Conservation (phyloP, 2,797 vertebrate genomes). For the Oryzias sinensis region DNA sequence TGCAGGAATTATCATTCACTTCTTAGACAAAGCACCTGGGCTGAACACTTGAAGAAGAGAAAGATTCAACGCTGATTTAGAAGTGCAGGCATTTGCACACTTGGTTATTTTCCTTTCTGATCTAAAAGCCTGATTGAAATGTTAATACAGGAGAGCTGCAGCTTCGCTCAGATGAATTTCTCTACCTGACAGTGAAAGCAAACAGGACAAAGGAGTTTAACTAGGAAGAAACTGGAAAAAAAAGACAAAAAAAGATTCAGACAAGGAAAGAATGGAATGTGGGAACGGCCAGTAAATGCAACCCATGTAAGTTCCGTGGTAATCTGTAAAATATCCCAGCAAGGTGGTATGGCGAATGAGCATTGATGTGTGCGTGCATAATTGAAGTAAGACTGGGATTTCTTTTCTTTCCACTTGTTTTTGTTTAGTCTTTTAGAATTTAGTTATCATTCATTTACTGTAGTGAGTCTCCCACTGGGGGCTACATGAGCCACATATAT, state of each 20-base stretch:
- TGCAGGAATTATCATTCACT: constrained; percentile 75
- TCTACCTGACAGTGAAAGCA: constrained; percentile 30
- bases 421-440: no score
- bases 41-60: constrained; percentile 34
- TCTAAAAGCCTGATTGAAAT: constrained; percentile 70
- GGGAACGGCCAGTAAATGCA: constrained; percentile 65
- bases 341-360: constrained; percentile 31
- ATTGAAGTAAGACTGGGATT: constrained; percentile 8
- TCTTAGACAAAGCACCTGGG: no score
- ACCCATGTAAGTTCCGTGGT: constrained; percentile 62
- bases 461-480: constrained; percentile 2
- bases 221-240: constrained; percentile 34
- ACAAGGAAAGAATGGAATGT: constrained; percentile 59
- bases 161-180: constrained; percentile 54
- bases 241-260: constrained; percentile 37
- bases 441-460: constrained; percentile 3
- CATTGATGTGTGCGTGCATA: constrained; percentile 22
- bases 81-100: constrained; percentile 60
- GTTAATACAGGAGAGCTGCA: constrained; percentile 61
- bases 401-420: constrained; percentile 6
- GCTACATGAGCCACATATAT: constrained; percentile 19
- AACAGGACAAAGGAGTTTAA: constrained; percentile 26
- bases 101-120: constrained; percentile 64
- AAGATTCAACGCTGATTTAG: constrained; percentile 55
- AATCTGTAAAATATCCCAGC: constrained; percentile 71